phyloP scores from a whole-genome alignment of 2,113 vertebrate species.

The Pristiophorus japonicus region DNA sequence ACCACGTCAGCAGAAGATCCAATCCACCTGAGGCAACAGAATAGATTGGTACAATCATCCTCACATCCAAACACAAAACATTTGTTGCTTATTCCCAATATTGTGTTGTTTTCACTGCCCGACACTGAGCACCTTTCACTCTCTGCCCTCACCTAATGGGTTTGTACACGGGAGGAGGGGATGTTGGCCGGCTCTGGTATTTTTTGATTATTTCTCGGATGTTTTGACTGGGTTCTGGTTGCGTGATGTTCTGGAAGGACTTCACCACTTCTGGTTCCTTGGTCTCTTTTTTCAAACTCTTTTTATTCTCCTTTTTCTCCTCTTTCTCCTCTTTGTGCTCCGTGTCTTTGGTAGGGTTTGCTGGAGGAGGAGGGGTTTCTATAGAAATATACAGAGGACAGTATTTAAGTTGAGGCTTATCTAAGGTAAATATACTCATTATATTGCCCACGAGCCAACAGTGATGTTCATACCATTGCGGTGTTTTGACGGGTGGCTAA shows the following conservation, averaged over 20 bases:
- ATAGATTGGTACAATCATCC: neutral
- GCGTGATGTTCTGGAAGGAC: slow-evolving; percentile 29
- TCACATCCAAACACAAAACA: neutral
- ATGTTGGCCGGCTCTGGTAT: slow-evolving; percentile 71
- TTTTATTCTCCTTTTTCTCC: neutral
- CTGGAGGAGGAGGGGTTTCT: neutral
- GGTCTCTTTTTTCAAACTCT: slow-evolving; percentile 22
- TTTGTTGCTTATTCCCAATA: neutral
- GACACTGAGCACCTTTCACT: neutral
- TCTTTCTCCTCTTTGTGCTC: neutral
- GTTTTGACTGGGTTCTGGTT: slow-evolving; percentile 64
- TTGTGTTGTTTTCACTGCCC: neutral
- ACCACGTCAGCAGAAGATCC: neutral
- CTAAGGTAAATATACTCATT: neutral
- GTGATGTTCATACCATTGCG: neutral
- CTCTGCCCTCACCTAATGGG: slow-evolving; percentile 62
- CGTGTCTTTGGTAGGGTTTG: neutral
- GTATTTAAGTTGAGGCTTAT: neutral
- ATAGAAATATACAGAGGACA: neutral
- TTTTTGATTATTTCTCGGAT: slow-evolving; percentile 82
- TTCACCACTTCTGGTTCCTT: neutral
- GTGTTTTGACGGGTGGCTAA: neutral
- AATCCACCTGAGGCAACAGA: neutral
- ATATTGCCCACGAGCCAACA: neutral
- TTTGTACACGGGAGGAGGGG: slow-evolving; percentile 57